Base-by-base conservation (phyloP, 2,113 vertebrate species). In the Perognathus longimembris region DNA sequence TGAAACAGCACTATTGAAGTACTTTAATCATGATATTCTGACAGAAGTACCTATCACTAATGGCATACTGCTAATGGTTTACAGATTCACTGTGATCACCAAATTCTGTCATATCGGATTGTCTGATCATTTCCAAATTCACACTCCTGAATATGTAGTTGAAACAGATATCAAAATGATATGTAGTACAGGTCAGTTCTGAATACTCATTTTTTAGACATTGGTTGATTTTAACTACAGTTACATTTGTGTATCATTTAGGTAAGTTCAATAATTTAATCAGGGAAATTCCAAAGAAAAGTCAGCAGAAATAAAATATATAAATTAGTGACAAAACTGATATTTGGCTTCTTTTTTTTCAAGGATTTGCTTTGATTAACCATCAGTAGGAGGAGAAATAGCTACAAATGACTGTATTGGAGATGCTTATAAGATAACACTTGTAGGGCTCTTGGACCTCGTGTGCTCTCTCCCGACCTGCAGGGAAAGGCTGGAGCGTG, bases 171-270 rank as follows among this genome's bases (percentile, higher is more conserved):
- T 45, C 86, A 78, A 66, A 81, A 11, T 59, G 24, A 30, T 50
- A 57, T 74, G 34, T 30, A 74, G n/a, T 82, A 4, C 70, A 26
- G 64, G 21, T 26, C 24, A 45, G 6, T 74, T 59, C 32, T 6
- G 59, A 17, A 32, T 42, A 32, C 21, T 91, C n/a, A 78, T 95
- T 86, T 83, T 9, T 45, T 42, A 90, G 50, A 42, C 26, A 59
- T 32, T 81, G 63, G 38, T 84, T n/a, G 32, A 81, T 74, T 73
- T 92, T 93, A 88, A 81, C 14, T 63, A 88, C 26, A 73, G 54
- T 40, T 85, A 77, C 50, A 81, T 85, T 63, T 71, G 34, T 95
- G 45, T 83, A 87, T 66, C 80, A 34, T 22, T 71, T 1, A 78
- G 38, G 11, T 5, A 57, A 82, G 32, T 63, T 59, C 89, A 89